Evolutionary conservation across 2,797 vertebrate genomes (phyloP).

Genomic region (Muscicapa comitata): DNA sequence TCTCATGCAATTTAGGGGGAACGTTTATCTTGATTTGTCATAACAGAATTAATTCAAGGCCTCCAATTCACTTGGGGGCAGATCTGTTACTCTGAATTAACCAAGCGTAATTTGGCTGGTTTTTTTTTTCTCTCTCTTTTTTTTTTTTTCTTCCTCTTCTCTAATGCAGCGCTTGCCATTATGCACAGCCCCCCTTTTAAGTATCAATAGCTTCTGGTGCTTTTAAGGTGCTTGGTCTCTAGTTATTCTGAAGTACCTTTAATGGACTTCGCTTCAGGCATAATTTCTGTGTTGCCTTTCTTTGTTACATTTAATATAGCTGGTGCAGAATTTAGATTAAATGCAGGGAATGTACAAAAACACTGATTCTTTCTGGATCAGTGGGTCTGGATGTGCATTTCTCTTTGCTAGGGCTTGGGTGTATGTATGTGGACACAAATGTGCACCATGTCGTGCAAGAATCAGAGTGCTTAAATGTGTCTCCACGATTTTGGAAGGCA

Average conservation of each 20-base stretch:
- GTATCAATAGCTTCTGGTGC: conserved; percentile 96
- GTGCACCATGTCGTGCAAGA: neutral
- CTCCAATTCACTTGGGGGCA: conserved; percentile 99
- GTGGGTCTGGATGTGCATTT: conserved; percentile 69
- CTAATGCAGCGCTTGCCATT: conserved; percentile 93
- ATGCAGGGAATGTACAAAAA: conserved; percentile 64
- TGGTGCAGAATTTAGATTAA: conserved; percentile 74
- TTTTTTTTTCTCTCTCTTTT: conserved; percentile 48
- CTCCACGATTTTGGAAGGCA: conserved; percentile 35
- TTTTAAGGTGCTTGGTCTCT: conserved; percentile 97
- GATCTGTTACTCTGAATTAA: conserved; percentile 99
- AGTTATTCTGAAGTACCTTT: conserved; percentile 95
- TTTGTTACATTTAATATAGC: conserved; percentile 77
- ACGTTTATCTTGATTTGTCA: conserved; percentile 99
- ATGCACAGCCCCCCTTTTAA: conserved; percentile 91
- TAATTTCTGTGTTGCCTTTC: conserved; percentile 87
- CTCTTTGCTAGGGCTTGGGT: conserved; percentile 39
- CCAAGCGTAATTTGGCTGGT: conserved; percentile 97
- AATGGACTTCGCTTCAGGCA: conserved; percentile 94
- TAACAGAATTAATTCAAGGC: conserved; percentile 99
- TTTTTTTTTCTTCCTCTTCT: conserved; percentile 47
- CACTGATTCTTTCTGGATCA: conserved; percentile 68
- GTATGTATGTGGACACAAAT: conserved; percentile 5
- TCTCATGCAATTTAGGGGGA: conserved; percentile 99
- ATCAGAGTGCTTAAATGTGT: neutral